Base-by-base conservation (phyloP, 2,797 vertebrate genomes). In the Hoplostethus atlanticus region DNA sequence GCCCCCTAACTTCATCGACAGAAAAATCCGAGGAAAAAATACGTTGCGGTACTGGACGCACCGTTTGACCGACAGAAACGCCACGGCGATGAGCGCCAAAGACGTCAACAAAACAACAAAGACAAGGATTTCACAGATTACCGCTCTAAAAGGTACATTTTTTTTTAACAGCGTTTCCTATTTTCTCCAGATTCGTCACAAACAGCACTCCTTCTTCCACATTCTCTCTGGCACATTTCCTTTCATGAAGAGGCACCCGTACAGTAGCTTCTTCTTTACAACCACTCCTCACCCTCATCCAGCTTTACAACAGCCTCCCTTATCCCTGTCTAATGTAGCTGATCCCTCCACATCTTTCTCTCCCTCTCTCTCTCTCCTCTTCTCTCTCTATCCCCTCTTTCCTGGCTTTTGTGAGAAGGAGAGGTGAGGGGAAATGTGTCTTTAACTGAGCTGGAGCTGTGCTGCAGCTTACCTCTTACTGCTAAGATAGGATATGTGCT, bases 401-500 rank as follows among this genome's bases (percentile, higher is more conserved):
- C 59, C 55, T 67, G 64, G 74, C 77, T 84, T 90, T 84, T 90
- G 77, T 89, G 81, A 71, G 78, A 44, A 30, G 73, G 73, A 73
- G 83, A 84, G 87, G 86, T 88, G 83, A 84, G 76, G 81, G 79
- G 84, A 80, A 85, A 84, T 83, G 88, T 88, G 86, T 89, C 89
- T 92, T 90, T 91, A 89, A 90, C 76, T 76, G 89, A 89, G 85
- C 85, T 21, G 73, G 72, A 77, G 87, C 89, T 88, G 72, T 83
- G 84, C 88, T 73, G 80, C 89, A 76, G 92, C 91, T 91, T 89
- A 86, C 86, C 79, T 87, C 88, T 86, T 68, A 77, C 81, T 73
- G 84, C 86, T 86, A 71, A 87, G 85, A 89, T 84, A 85, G 87
- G 87, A 91, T 91, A 61, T 90, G 85, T 83, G 89, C 82, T 81